Base-by-base conservation (phyloP, 2,113 vertebrate species). In the Oreotrochilus melanogaster region DNA sequence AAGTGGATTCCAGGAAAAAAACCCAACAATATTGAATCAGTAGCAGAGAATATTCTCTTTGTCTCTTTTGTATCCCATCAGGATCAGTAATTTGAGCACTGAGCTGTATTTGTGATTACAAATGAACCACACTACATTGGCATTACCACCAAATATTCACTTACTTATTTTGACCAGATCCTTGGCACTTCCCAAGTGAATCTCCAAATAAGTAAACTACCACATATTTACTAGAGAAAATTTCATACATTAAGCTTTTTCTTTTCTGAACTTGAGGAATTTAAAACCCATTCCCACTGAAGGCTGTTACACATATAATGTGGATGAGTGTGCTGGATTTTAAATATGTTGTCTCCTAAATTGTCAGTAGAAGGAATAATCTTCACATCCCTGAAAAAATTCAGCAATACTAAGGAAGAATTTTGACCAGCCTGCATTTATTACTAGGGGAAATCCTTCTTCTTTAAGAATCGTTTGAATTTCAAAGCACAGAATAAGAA, bases 11-110 rank as follows among this genome's bases (percentile, higher is more conserved):
- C 61, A 54, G 83, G 70, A 91, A 95, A 89, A 89, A 76, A 25
- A 8, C 35, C 35, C 35, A 85, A 33, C 54, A 73, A 33, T 69
- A 93, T 87, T 96, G 88, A 94, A 96, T 78, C 37, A 86, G 25
- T 48, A 74, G 61, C 66, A 81, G 61, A 88, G 79, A 95, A 89
- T 16, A 65, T 24, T 82, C n/a, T 92, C 61, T 94, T 83, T 67
- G 60, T 93, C 65, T 67, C 86, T 94, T 90, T 87, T 60, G 47
- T 67, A 86, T 71, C 25, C 58, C n/a, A 60, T 85, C 72, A 60
- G 95, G 86, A 78, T 51, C 65, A 85, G 70, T 61, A 89, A 87
- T 70, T 91, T 66, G 78, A 35, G 39, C 21, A 57, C 23, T 43
- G 90, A 89, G 80, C 11, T 74, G 1, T 92, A 79, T 67, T 48